Base-by-base conservation (phyloP, 2,113 vertebrate genomes). In the Gobiocypris rarus region DNA sequence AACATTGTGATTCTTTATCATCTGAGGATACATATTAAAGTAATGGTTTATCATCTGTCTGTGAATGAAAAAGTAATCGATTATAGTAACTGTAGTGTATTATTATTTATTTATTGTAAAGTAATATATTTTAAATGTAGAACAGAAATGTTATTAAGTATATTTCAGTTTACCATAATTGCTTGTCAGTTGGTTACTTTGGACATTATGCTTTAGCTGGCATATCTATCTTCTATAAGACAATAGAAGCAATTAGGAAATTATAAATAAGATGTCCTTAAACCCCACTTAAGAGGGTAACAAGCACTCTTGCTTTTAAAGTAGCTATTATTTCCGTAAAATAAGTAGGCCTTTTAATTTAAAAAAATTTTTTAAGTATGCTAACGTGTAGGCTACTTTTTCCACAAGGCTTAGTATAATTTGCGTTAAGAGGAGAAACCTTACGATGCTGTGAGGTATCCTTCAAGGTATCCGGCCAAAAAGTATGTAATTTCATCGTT, bases 371-470 rank as follows among this genome's bases (percentile, higher is more conserved):
- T 41, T 41, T n/a, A 70, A n/a, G 4, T 43, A 70, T 70, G 19
- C 19, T 11, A 70, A n/a, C 13, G 10, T 13, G 38, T 43, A 34
- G 34, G 34, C 34, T 34, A 43, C 5, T 41, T 6, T 70, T 70
- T 43, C 10, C 34, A 13, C 19, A 22, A 0, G 67, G 9, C 19
- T 43, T n/a, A 24, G 38, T n/a, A 10, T 58, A 58, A 24, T 59
- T n/a, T 59, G 22, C n/a, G 10, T 65, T 45, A 52, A 52, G 17
- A 5, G 2, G 50, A 2, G n/a, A n/a, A n/a, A n/a, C n/a, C 96
- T 96, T 94, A 97, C 96, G 85, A 90, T 69, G 95, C 95, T 59
- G 96, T 97, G 83, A 98, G 95, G 90, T 95, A 97, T 61, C 96
- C 96, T 84, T 97, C 96, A 89, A 97, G 92, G 88, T 94, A 96